Percentiles rank a stretch among this genome's conserved stretches.
Evolutionary conservation across 2,113 vertebrate species (phyloP).

Genomic region (Plecotus auritus): DNA sequence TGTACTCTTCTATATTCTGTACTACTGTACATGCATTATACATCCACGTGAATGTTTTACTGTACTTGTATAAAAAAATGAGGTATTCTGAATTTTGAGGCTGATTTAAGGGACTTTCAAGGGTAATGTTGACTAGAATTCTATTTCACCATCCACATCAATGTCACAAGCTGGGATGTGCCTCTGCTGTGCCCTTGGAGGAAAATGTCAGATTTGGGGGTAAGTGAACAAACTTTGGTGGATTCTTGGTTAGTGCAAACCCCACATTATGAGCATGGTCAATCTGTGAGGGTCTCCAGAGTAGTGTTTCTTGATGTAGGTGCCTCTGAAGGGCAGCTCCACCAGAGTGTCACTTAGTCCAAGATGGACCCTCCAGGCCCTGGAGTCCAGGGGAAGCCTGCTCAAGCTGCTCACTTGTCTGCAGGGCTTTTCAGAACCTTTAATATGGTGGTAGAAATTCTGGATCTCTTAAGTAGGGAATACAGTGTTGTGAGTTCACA

Average conservation of each 20-base stretch:
- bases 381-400: not conserved
- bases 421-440: not conserved
- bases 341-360: not conserved
- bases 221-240: not conserved
- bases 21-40: accelerated
- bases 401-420: not conserved
- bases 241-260: not conserved
- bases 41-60: not conserved
- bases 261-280: not conserved
- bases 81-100: not conserved
- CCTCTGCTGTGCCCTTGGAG: not conserved
- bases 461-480: not conserved
- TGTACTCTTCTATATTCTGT: not conserved
- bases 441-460: not conserved
- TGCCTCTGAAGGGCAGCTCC: not conserved
- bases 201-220: not conserved
- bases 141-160: not conserved
- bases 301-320: not conserved
- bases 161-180: not conserved
- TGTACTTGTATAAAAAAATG: not conserved
- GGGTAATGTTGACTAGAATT: not conserved
- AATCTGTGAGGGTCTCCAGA: not conserved
- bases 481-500: not conserved
- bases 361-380: not conserved
- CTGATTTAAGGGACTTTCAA: not conserved